A percentile compares a stretch with the other conserved stretches of the same genome.
These are phyloP conservation scores for Struthio camelus DNA, from an alignment of 2,113 vertebrate genomes.

Conservation along the genomic window DNA sequence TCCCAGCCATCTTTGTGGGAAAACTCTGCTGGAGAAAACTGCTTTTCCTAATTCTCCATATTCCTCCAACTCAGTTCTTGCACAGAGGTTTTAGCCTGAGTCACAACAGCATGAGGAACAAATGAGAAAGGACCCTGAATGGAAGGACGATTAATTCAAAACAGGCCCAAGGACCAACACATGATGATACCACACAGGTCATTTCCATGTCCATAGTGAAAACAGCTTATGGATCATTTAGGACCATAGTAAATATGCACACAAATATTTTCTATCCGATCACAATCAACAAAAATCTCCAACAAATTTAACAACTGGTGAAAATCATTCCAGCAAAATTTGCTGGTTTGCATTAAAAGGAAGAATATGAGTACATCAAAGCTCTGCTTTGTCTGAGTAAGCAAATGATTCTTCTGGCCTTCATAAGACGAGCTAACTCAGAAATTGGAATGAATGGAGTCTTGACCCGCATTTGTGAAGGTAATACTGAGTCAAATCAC, in stretches of 20 bases:
- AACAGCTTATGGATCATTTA: neutral
- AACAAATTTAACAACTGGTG: neutral
- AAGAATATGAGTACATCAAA: conserved; percentile 22
- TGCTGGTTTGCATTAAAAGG: conserved; percentile 12
- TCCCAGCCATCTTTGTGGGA: neutral
- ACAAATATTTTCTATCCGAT: neutral
- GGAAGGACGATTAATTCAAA: neutral
- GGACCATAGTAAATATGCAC: neutral
- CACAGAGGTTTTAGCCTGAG: neutral
- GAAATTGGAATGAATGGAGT: neutral
- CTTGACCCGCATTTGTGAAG: neutral
- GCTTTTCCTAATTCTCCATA: conserved; percentile 21
- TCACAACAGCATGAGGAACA: neutral
- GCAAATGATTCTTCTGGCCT: neutral
- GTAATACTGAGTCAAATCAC: neutral
- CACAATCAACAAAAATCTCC: neutral
- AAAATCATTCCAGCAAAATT: neutral
- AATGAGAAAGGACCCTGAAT: neutral
- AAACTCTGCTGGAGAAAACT: neutral
- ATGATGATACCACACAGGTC: neutral
- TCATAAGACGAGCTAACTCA: neutral
- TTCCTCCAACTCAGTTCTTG: neutral
- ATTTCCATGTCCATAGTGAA: neutral
- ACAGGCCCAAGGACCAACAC: neutral
- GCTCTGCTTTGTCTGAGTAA: neutral